Evolutionary conservation across 2,797 vertebrate species (phyloP), one percentile per base, ranked within the genome.

Genomic region (Myotis pilosus): DNA sequence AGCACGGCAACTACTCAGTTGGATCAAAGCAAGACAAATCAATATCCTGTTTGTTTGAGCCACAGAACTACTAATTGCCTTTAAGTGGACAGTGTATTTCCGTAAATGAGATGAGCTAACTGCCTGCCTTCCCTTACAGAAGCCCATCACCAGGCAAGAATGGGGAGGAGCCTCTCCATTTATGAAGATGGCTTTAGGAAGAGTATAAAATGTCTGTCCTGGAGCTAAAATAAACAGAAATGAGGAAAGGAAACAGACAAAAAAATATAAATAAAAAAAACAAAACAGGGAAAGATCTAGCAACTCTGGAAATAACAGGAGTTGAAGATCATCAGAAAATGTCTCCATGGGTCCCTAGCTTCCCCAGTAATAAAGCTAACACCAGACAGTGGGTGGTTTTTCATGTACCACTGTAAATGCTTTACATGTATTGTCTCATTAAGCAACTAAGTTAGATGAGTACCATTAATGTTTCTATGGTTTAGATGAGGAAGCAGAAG

Each of bases 11-110:
- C 66, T 36, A 36, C 22, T 95, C 36, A 41, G 62, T 0, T 80
- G 41, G 75, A 92, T 86, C 33, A 79, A 96, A 93, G 68, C 33
- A 23, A 78, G 53, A 84, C 85, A 90, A 91, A 71, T 91, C 91
- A 94, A 78, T 94, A 94, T 87, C 28, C 49, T 91, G 15, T 76
- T 94, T 96, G 95, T 49, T 72, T 55, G 85, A 94, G 91, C 83
- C 71, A 87, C 66, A 72, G 51, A 81, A 81, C 79, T 92, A 82
- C 88, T 91, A 89, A 96, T 87, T 94, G 89, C 69, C 23, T 97
- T 93, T 87, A 90, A 96, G 68, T 93, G 84, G 36, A 28, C 69
- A 80, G 85, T 89, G 44, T 62, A 80, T 81, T 91, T 85, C 71
- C 75, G 69, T 38, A 86, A 85, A 36, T 44, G 81, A 47, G 51